Conservation (phyloP, 2,113 vertebrate species). For the Galbula dea region DNA sequence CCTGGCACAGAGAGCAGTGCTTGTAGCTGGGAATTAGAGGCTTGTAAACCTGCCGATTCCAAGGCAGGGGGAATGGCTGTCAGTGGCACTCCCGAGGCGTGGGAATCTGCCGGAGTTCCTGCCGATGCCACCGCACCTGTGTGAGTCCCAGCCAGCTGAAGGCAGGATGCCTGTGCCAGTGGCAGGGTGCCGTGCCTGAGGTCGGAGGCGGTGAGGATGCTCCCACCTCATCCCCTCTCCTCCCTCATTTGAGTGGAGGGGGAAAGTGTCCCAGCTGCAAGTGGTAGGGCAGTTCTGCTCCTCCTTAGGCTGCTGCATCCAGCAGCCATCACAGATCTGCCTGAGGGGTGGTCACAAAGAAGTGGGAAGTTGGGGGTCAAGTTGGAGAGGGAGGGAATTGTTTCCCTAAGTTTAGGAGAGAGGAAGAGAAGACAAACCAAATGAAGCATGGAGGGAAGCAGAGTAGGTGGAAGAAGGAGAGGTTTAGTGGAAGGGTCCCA, state of each 20-base stretch:
- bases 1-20: constrained; percentile 61
- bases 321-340: not conserved
- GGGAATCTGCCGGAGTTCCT: not conserved
- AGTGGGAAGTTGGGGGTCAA: not conserved
- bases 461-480: not conserved
- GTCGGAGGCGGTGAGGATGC: not conserved
- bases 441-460: rapidly evolving
- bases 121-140: not conserved
- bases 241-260: not conserved
- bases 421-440: not conserved
- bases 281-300: not conserved
- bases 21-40: constrained; percentile 70
- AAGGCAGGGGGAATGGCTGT: not conserved
- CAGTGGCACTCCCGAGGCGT: not conserved
- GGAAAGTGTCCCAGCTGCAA: not conserved
- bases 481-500: not conserved
- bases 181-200: not conserved
- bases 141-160: rapidly evolving
- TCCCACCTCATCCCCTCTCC: not conserved
- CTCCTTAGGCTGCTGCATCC: not conserved
- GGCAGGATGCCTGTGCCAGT: rapidly evolving
- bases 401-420: not conserved
- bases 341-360: not conserved
- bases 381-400: not conserved
- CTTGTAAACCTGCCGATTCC: constrained; percentile 54